Percentiles rank a stretch among this genome's conserved stretches.
Conservation (phyloP, 1,140 invertebrate genomes). For the Brachionus koreanus region DNA sequence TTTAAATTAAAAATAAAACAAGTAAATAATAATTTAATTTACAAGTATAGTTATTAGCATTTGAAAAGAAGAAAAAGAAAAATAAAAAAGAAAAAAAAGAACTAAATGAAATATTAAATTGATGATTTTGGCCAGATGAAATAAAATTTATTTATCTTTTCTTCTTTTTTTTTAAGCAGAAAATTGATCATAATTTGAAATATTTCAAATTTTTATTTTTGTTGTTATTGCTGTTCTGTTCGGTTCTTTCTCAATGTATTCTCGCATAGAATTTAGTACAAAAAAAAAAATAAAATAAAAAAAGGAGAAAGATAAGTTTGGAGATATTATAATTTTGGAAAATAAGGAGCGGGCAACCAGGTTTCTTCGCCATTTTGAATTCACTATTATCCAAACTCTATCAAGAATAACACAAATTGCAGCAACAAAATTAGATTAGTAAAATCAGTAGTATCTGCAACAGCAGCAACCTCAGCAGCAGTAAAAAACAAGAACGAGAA, state of each 20-base stretch:
- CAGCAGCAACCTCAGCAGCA: not conserved
- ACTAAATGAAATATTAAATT: too few relatives aligned
- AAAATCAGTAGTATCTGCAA: not conserved
- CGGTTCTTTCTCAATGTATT: not conserved
- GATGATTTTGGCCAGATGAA: not conserved
- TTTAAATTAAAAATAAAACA: not conserved
- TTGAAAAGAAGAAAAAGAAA: too few relatives aligned
- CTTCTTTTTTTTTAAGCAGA: not conserved
- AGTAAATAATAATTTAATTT: not conserved
- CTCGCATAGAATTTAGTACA: not conserved
- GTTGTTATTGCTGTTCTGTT: not conserved
- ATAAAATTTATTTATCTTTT: not conserved
- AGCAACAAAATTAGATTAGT: not conserved
- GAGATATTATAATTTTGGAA: not conserved
- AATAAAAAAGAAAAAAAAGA: too few relatives aligned
- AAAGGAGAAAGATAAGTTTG: not conserved
- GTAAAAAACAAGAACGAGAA: not conserved
- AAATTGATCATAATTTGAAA: constrained; percentile 32
- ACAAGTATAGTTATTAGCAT: too few relatives aligned
- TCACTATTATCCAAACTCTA: not conserved
- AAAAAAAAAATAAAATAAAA: not conserved
- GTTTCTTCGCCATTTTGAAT: constrained; percentile 5
- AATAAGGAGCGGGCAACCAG: not conserved
- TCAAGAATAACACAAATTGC: not conserved
- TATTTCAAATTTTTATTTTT: constrained; percentile 5